Conservation (phyloP, 2,888 invertebrate genomes). For the Erynnis tages region DNA sequence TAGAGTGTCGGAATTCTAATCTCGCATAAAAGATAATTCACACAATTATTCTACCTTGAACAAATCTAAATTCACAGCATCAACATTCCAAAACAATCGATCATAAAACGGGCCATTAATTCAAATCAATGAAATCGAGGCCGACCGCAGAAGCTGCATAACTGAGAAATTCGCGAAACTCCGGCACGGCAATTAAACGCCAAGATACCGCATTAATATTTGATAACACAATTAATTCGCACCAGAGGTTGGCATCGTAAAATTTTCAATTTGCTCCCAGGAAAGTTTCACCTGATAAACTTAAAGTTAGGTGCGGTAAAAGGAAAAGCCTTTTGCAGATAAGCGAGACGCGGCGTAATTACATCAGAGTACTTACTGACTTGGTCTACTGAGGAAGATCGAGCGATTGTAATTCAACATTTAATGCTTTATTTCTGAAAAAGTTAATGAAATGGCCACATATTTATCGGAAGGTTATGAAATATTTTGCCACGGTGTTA, state of each 20-base stretch:
- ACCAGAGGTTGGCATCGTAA: constrained; percentile 55
- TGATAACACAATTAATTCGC: constrained; percentile 79
- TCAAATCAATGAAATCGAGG: constrained; percentile 11
- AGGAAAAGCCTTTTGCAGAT: constrained; percentile 59
- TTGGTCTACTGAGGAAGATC: background rate
- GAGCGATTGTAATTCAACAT: too few relatives aligned
- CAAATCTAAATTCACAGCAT: too few relatives aligned
- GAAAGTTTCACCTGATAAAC: constrained; percentile 77
- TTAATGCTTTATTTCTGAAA: too few relatives aligned
- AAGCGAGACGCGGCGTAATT: constrained; percentile 52
- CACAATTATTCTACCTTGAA: too few relatives aligned
- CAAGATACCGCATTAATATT: constrained; percentile 75
- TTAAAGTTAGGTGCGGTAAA: constrained; percentile 60
- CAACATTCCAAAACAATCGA: constrained; percentile 1
- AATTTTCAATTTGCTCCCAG: constrained; percentile 74
- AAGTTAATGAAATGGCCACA: too few relatives aligned
- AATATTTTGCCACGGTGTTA: too few relatives aligned
- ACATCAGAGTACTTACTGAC: constrained; percentile 37
- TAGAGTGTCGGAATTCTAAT: too few relatives aligned
- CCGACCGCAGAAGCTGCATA: constrained; percentile 17
- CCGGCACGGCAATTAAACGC: constrained; percentile 58
- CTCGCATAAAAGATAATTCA: too few relatives aligned
- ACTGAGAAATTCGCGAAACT: constrained; percentile 37
- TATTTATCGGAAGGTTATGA: too few relatives aligned
- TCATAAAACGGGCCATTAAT: constrained; percentile 21